Conservation (phyloP, 2,888 invertebrate species). For the Campaea margaritaria region DNA sequence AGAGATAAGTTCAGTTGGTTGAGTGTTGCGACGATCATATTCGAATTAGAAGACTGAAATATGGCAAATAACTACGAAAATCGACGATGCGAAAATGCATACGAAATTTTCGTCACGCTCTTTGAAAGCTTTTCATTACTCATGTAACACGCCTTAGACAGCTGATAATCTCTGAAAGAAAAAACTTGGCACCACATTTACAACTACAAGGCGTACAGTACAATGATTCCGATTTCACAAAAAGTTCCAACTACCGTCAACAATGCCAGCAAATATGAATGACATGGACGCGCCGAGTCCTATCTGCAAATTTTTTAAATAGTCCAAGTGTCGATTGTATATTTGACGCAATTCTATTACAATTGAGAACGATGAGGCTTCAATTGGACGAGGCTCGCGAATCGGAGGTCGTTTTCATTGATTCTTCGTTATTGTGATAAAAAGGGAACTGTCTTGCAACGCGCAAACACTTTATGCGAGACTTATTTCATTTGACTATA, state of each 20-base stretch:
- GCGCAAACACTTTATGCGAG: too few species aligned
- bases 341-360: background rate
- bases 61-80: too few species aligned
- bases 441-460: background rate
- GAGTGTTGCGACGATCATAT: background rate
- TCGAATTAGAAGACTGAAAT: too few species aligned
- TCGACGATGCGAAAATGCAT: background rate
- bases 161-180: background rate
- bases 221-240: conserved; percentile 5
- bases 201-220: background rate
- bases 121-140: background rate
- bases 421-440: conserved; percentile 15
- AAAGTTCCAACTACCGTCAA: background rate
- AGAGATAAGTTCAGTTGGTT: conserved; percentile 5
- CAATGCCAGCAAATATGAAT: background rate
- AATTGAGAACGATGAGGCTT: conserved; percentile 16
- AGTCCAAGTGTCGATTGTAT: conserved; percentile 13
- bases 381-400: conserved; percentile 30
- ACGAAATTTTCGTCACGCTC: background rate
- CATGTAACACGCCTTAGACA: background rate
- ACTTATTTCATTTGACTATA: too few species aligned
- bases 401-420: conserved; percentile 36
- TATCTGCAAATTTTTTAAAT: conserved; percentile 7
- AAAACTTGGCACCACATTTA: conserved; percentile 6
- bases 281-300: background rate